Percentiles rank a stretch among this genome's conserved stretches.
These are phyloP conservation scores for Malurus leucopterus DNA, from an alignment of 2,797 vertebrate genomes.

Conservation along the genomic window DNA sequence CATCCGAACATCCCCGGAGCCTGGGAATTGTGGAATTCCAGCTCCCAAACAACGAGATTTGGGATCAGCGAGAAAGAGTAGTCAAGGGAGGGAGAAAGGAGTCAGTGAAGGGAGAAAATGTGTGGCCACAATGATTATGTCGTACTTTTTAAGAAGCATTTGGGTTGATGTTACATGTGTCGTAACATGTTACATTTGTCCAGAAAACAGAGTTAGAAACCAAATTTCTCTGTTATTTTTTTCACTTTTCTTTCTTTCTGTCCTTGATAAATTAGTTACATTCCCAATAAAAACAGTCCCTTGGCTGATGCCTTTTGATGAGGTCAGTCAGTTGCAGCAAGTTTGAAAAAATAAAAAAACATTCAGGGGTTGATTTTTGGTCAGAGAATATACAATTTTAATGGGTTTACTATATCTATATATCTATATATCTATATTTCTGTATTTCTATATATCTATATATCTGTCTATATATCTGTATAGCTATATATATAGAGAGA, in stretches of 20 bases:
- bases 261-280: fast-evolving
- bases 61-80: background rate
- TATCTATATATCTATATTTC: too few species aligned
- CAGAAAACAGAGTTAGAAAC: background rate
- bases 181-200: too few species aligned
- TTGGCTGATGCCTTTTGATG: background rate
- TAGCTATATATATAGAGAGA: too few species aligned
- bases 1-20: fast-evolving
- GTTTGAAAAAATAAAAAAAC: background rate
- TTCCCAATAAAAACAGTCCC: background rate
- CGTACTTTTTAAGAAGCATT: fast-evolving
- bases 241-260: background rate
- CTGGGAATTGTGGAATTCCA: background rate
- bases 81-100: background rate
- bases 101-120: fast-evolving
- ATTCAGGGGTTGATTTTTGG: background rate
- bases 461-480: too few species aligned
- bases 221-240: background rate
- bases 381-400: background rate
- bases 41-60: background rate
- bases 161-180: fast-evolving
- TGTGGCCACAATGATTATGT: fast-evolving
- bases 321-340: background rate
- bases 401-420: background rate
- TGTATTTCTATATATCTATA: too few species aligned